Evolutionary conservation across 2,888 invertebrate species (phyloP), one percentile per base, ranked within the genome.

Genomic region (Cheilosia impressa): DNA sequence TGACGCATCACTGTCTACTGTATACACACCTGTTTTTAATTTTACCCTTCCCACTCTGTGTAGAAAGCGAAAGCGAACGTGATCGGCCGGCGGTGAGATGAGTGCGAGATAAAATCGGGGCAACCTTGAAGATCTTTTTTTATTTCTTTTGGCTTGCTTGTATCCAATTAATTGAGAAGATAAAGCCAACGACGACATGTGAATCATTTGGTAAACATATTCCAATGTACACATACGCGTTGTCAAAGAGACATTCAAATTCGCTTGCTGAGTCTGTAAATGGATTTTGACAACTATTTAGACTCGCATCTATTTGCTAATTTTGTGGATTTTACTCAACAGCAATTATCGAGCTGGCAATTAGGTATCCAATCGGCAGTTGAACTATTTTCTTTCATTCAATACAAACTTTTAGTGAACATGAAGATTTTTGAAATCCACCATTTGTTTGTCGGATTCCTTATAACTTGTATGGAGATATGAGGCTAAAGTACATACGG

Each of bases 11-110:
- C n/a, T 22, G 24, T 47, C 34, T 53, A 9, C n/a, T 17, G n/a
- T 10, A 50, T 50, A 43, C 19, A 31, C 19, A 41, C 19, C 62
- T 55, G 63, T 7, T 13, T 19, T 22, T 31, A 13, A n/a, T 45
- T n/a, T 19, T 17, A 9, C 34, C 10, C 13, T 19, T 22, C 19
- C 50, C 41, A 52, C 47, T 52, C 13, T 15, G 31, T 43, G 5
- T 50, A 41, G 75, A 75, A 65, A 76, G 75, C 65, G 58, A 76
- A 76, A 76, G 75, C 45, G 31, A 76, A 47, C 53, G 57, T 27
- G 27, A 27, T 27, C 27, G 27, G 24, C 24, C 24, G 4, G 38
- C 22, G 43, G 52, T n/a, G 27, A 75, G 75, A 75, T 75, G 75
- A 66, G 50, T 53, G 41, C 15, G 34, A 57, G 41, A 27, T 50